Percentiles rank a stretch among this genome's conserved stretches.
Conservation (phyloP, 2,113 vertebrate species). For the Spheniscus mendiculus region DNA sequence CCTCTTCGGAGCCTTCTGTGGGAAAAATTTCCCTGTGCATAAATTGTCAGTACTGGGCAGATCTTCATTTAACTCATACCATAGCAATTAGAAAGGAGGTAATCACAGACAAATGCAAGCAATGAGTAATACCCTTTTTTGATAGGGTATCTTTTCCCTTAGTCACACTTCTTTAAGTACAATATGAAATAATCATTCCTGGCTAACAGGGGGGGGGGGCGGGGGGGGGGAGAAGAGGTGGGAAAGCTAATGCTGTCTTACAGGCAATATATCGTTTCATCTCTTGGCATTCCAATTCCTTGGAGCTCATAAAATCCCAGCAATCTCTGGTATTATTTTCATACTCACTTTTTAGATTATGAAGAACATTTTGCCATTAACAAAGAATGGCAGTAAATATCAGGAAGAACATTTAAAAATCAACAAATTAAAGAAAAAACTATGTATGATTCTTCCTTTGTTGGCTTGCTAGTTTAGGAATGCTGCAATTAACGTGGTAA, state of each 20-base stretch:
- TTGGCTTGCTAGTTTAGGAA: neutral
- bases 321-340: neutral
- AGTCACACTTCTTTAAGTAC: neutral
- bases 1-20: neutral
- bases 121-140: neutral
- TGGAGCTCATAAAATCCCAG: neutral
- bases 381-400: neutral
- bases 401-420: neutral
- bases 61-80: neutral
- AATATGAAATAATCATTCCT: neutral
- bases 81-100: neutral
- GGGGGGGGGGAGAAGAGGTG: neutral
- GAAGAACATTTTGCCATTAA: neutral
- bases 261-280: too few relatives aligned
- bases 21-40: neutral
- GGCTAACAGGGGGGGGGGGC: neutral
- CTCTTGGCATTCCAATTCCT: neutral
- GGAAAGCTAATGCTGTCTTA: neutral
- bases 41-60: neutral
- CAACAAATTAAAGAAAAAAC: accelerated
- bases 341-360: neutral
- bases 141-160: neutral
- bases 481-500: neutral
- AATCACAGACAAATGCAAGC: neutral
- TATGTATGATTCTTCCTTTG: accelerated